A percentile compares a stretch with the other conserved stretches of the same genome.
These are phyloP conservation scores for Apostichopus japonicus DNA, from an alignment of 35 echinoderm and acorn worm species.

Conservation along the genomic window DNA sequence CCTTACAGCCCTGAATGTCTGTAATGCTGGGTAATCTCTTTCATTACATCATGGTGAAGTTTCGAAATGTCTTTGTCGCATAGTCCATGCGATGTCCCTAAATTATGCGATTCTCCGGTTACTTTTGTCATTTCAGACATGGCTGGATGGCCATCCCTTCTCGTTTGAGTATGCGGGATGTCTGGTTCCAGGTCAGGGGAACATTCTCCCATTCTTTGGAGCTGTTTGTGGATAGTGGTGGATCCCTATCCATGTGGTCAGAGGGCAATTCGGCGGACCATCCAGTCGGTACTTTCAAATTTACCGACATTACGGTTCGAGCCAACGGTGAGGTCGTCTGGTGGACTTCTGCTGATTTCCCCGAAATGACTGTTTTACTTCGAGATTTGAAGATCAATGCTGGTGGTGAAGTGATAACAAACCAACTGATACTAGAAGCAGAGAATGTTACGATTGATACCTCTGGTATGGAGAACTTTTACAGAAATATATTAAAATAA, in stretches of 20 bases:
- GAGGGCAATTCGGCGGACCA: slow-evolving; percentile 67
- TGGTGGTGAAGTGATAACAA: slow-evolving; percentile 80
- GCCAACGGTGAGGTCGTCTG: slow-evolving; percentile 70
- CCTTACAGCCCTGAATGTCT: too few species aligned
- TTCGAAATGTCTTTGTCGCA: too few species aligned
- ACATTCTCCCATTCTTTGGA: slow-evolving; percentile 66
- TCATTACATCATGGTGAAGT: too few species aligned
- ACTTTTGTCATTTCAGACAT: slow-evolving; percentile 54
- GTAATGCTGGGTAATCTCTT: too few species aligned
- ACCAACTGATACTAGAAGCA: slow-evolving; percentile 66
- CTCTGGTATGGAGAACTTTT: slow-evolving; percentile 60
- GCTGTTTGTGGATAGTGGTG: slow-evolving; percentile 78
- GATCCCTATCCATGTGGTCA: slow-evolving; percentile 81
- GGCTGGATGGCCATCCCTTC: slow-evolving; percentile 71
- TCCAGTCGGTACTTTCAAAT: slow-evolving; percentile 57
- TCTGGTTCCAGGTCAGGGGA: slow-evolving; percentile 91
- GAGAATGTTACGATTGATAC: slow-evolving; percentile 86
- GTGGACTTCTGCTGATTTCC: not conserved
- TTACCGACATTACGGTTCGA: slow-evolving; percentile 79
- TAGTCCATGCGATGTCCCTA: too few species aligned
- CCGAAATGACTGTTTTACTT: slow-evolving; percentile 50
- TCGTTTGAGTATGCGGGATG: slow-evolving; percentile 76
- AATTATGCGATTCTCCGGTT: too few species aligned
- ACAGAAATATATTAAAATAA: not conserved
- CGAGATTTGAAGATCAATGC: slow-evolving; percentile 70